Percentiles rank a stretch among this genome's conserved stretches.
phyloP scores from a whole-genome alignment of 2,797 vertebrate species.

The Sebastes dallii region DNA sequence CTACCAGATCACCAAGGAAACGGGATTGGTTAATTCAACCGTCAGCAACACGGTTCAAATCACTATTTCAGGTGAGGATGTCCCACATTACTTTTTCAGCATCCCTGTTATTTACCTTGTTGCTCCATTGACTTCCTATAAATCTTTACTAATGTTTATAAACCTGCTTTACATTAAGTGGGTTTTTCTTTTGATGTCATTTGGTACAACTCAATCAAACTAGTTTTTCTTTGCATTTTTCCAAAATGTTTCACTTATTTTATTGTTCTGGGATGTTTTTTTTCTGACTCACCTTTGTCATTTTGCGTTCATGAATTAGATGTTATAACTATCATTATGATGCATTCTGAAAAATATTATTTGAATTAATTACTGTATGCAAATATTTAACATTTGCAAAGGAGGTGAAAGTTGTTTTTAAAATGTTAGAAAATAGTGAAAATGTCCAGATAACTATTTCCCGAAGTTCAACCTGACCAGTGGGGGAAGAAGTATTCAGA shows the following conservation, averaged over 20 bases:
- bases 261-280: background rate
- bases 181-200: background rate
- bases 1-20: conserved; percentile 61
- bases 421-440: too few species aligned
- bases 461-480: too few species aligned
- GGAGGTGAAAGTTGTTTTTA: too few species aligned
- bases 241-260: background rate
- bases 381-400: background rate
- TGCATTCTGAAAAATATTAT: background rate
- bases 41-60: conserved; percentile 69
- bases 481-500: too few species aligned
- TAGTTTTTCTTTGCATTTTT: background rate
- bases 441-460: too few species aligned
- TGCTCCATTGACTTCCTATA: background rate
- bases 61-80: conserved; percentile 63
- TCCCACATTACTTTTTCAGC: rapidly evolving
- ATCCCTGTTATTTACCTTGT: background rate
- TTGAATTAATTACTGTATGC: background rate
- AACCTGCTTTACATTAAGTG: background rate
- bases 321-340: background rate
- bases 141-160: background rate
- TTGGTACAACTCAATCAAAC: background rate
- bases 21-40: conserved; percentile 62
- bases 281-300: background rate
- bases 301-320: background rate